These are phyloP conservation scores for Meriones psammophilus DNA, from an alignment of 2,797 vertebrate species.

Conservation along the genomic window DNA sequence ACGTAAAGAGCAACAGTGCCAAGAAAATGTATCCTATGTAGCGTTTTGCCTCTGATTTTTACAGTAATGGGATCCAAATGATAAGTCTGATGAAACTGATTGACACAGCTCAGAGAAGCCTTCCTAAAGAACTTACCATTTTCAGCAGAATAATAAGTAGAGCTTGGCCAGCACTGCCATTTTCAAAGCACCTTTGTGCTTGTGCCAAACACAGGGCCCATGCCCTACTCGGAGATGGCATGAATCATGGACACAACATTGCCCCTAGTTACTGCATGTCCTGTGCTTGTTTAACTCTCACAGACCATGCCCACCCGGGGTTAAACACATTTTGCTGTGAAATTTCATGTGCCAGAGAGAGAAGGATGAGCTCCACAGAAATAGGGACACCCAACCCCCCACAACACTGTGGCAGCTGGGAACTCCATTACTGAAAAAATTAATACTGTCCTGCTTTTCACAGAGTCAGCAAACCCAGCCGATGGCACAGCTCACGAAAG, in stretches of 20 bases:
- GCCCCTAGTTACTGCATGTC: neutral
- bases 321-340: neutral
- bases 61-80: neutral
- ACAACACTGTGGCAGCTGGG: rapidly evolving
- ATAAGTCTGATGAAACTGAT: neutral
- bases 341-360: neutral
- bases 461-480: neutral
- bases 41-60: constrained; percentile 38
- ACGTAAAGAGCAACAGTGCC: neutral
- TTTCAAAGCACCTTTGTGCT: constrained; percentile 9
- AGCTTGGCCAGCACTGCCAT: neutral
- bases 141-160: constrained; percentile 12
- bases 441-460: neutral
- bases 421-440: too few species aligned
- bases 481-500: neutral
- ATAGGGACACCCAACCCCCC: neutral
- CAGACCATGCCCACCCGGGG: neutral
- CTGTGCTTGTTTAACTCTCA: neutral
- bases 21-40: neutral
- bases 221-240: neutral
- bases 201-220: rapidly evolving
- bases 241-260: rapidly evolving
- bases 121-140: neutral
- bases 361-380: rapidly evolving
- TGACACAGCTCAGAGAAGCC: neutral